Evolutionary conservation across 2,797 vertebrate genomes (phyloP).

Genomic region (Pipistrellus pipistrellus): DNA sequence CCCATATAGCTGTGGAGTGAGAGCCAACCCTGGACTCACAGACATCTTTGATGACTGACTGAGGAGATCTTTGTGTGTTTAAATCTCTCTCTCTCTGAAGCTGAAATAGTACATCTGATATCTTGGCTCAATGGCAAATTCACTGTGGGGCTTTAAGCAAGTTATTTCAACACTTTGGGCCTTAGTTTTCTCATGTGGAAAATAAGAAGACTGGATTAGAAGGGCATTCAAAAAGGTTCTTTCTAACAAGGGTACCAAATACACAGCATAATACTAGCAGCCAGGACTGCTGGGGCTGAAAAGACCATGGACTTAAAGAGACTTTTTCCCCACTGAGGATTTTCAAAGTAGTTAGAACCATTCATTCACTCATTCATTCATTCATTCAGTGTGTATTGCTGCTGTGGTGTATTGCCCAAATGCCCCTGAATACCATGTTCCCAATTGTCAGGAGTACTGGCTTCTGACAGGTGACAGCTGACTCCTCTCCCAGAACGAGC

Average conservation of each 20-base stretch:
- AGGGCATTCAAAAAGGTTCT: neutral
- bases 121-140: neutral
- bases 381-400: neutral
- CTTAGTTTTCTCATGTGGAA: neutral
- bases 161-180: neutral
- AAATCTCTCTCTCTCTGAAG: constrained; percentile 21
- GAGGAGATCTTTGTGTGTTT: neutral
- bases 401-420: neutral
- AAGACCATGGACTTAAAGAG: neutral
- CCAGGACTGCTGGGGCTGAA: neutral
- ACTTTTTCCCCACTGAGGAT: neutral
- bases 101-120: neutral
- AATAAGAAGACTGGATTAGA: constrained; percentile 31
- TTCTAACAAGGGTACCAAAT: neutral
- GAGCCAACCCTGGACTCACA: neutral
- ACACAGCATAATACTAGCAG: neutral
- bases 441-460: too few species aligned
- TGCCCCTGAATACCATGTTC: neutral
- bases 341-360: constrained; percentile 24
- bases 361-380: neutral
- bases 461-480: neutral
- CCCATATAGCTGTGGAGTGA: neutral
- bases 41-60: neutral
- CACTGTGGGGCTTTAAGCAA: neutral
- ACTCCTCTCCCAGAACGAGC: neutral